Base-by-base conservation (phyloP, 2,113 vertebrate species). In the Theristicus caerulescens region DNA sequence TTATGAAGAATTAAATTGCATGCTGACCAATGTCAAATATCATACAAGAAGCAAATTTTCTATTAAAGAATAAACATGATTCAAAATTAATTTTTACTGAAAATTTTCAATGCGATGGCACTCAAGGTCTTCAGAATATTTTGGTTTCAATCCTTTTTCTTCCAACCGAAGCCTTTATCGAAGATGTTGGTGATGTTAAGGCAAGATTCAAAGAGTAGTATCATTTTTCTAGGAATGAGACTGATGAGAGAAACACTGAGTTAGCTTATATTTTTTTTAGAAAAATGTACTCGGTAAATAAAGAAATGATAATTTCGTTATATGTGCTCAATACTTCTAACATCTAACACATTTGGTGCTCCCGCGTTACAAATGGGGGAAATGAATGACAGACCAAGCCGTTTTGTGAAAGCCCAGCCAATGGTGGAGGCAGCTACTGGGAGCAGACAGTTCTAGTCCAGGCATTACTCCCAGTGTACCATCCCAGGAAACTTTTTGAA, bases 91-190 rank as follows among this genome's bases (percentile, higher is more conserved):
- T 19, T 86, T 87, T 77, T 38, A 44, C 44, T 44, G 34, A 34
- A 77, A 29, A 32, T 18, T 36, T 76, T 92, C 16, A 26, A 8
- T 51, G 62, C 42, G 65, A 38, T 86, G 65, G 77, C 55, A 57
- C 69, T 89, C 1, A 3, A 87, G 9, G 44, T 89, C 57, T 76
- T 84, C 73, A 72, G 16, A 94, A 34, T 44, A n/a, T 42, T 81
- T 74, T 47, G 19, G 9, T 67, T 92, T 96, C 69, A 91, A 13
- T 88, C 49, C 14, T 82, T 88, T 83, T 95, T 67, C 64, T 91
- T 96, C 57, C 0, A 2, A 49, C n/a, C 7, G 0, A 4, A 87
- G 40, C 70, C 40, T 82, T 82, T 65, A 2, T 96, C 95, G 73
- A 93, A 24, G 52, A 65, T 89, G 6, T 52, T 5, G 13, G 47